Base-by-base conservation (phyloP, 2,888 invertebrate species). In the Synergus laeviventris region DNA sequence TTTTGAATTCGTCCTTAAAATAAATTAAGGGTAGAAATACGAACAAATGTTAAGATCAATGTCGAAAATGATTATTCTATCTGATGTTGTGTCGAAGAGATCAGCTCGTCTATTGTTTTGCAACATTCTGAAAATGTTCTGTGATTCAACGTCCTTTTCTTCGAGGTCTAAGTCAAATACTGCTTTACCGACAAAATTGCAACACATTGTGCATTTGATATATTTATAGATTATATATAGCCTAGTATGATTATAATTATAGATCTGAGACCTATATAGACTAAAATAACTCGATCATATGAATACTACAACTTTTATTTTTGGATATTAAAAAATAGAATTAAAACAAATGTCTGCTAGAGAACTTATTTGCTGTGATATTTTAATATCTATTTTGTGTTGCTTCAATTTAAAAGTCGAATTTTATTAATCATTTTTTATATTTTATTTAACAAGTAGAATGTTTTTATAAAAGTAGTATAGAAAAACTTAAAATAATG, bases 121-220 rank as follows among this genome's bases (percentile, higher is more conserved):
- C 73, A 61, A 73, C 38, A 77, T 74, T 36, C 36, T 76, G 62
- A 49, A 12, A 76, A 59, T 73, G 77, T 78, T 74, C 73, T 75
- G 62, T 80, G 76, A 76, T 79, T 62, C 74, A 76, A 75, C 73
- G 61, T 74, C 24, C 21, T 56, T n/a, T 66, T 39, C 49, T 61
- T 64, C 42, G n/a, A 75, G 74, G 74, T 78, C 49, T 74, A 61
- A 77, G 70, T 77, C 60, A 60, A 59, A 24, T 64, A 66, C 76
- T 78, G 24, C 59, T 75, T 79, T 78, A 81, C 74, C 77, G 78
- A 77, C 76, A 66, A 60, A 77, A 74, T 39, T 78, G 49, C 49
- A 36, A 49, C 36, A 36, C 36, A 36, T 31, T 70, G n/a, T 70
- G n/a, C 49, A 70, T 49, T 49, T 70, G 31, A 64, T 64, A 49